Base-by-base conservation (phyloP, 2,888 invertebrate genomes). In the Apodemia duryi region DNA sequence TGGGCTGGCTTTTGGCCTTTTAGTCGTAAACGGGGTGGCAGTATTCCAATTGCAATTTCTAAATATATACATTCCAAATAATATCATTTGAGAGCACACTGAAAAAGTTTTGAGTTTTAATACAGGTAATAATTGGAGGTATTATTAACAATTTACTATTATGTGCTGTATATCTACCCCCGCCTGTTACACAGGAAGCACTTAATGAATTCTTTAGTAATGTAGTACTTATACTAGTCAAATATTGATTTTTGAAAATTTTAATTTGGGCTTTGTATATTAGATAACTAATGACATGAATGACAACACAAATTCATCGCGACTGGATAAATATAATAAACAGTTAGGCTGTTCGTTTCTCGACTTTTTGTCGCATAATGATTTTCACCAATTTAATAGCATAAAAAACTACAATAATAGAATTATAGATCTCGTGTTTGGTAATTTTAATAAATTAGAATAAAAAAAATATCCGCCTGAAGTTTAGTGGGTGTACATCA, bases 241-340 rank as follows among this genome's bases (percentile, higher is more conserved):
- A 32, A 49, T 51, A 32, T 2, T 66, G 13, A 51, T 66, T 13
- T 28, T 66, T 10, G 66, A 63, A 7, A 63, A 66, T 61, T 66
- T 66, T 49, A 66, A 63, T 60, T 46, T 66, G 10, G 51, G 60
- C 4, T 61, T 66, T 21, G 61, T 66, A 21, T 35, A 63, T 29
- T 66, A 63, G 63, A n/a, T 21, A 28, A 38, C 38, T 41, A 21
- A 38, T 2, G 21, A 63, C 21, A 38, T 28, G 21, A 21, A 38
- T 13, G 21, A 63, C 21, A 21, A 3, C 11, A 62, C 62, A 29
- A 54, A 63, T 10, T 1, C 28, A 29, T 28, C 49, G 46, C 28
- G 28, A 51, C 21, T 65, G 3, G 6, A 32, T 10, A 49, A 63
- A 21, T 63, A 46, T 13, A 35, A 63, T 1, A 61, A 63, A n/a